Evolutionary conservation across 2,797 vertebrate genomes (phyloP).

Genomic region (Lithobates pipiens): DNA sequence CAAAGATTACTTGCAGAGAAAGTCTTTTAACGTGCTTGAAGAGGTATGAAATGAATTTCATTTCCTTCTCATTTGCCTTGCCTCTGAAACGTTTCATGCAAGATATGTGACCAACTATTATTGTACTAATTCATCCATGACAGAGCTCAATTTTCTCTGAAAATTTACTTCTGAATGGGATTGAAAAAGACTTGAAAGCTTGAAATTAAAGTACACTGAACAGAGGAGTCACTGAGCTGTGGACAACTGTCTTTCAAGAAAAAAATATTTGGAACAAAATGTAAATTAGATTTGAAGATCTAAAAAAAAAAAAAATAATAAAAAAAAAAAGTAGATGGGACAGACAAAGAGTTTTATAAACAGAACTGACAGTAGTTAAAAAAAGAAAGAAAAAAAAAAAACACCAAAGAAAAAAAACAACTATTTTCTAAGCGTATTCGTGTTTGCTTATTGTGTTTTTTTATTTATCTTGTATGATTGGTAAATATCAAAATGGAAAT

Average conservation of each 20-base stretch:
- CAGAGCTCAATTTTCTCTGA: conserved; percentile 98
- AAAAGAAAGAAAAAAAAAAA: too few relatives aligned
- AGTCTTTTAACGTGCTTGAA: conserved; percentile 91
- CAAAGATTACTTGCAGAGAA: conserved; percentile 84
- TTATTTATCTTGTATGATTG: conserved; percentile 10
- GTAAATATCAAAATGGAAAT: conserved; percentile 18
- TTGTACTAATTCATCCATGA: conserved; percentile 99
- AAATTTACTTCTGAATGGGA: conserved; percentile 90
- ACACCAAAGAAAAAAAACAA: too few relatives aligned
- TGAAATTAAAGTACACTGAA: conserved; percentile 86
- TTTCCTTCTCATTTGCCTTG: conserved; percentile 94
- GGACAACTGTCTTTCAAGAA: conserved; percentile 80
- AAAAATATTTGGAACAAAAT: conserved; percentile 78
- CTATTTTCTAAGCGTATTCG: neutral
- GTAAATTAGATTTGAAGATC: conserved; percentile 79
- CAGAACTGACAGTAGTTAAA: conserved; percentile 67
- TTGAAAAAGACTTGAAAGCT: conserved; percentile 82
- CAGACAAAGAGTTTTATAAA: conserved; percentile 74
- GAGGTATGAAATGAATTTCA: conserved; percentile 99
- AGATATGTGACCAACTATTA: conserved; percentile 98
- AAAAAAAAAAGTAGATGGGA: conserved; percentile 69
- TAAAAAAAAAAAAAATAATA: conserved; percentile 72
- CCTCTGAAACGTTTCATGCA: conserved; percentile 92
- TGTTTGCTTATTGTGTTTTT: neutral
- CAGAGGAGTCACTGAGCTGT: conserved; percentile 77